Conservation (phyloP, 2,888 invertebrate genomes). For the Gryllus longicercus region DNA sequence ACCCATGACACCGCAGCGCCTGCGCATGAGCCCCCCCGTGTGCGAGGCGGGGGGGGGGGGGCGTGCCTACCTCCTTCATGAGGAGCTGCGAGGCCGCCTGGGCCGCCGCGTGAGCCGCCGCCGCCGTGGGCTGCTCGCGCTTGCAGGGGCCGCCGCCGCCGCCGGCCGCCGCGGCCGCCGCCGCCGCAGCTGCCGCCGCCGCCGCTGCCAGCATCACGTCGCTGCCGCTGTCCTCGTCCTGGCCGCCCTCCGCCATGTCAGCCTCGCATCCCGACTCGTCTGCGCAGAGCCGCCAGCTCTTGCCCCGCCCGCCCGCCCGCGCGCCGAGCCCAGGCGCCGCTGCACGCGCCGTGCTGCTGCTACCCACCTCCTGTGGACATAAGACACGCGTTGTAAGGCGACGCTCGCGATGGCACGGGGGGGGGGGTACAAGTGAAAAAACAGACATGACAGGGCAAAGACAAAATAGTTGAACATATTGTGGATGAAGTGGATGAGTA, state of each 20-base stretch:
- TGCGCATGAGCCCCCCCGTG: no score
- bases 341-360: background rate
- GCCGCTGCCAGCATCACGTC: slow-evolving; percentile 55
- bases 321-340: background rate
- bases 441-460: no score
- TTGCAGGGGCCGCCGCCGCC: slow-evolving; percentile 38
- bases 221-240: slow-evolving; percentile 58
- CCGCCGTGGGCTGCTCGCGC: background rate
- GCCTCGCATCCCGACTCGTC: slow-evolving; percentile 78
- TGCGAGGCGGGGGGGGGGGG: no score
- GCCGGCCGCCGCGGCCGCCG: slow-evolving; percentile 47
- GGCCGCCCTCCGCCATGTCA: slow-evolving; percentile 78
- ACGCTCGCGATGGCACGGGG: no score
- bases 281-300: slow-evolving; percentile 48
- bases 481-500: no score
- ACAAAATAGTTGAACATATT: no score
- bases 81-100: background rate
- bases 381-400: background rate
- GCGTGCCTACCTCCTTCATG: background rate
- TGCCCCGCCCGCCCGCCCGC: background rate
- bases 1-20: no score
- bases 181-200: slow-evolving; percentile 52
- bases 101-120: background rate
- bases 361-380: background rate
- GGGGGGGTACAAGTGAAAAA: no score